Conservation (phyloP, 2,113 vertebrate species). For the Struthidea cinerea region DNA sequence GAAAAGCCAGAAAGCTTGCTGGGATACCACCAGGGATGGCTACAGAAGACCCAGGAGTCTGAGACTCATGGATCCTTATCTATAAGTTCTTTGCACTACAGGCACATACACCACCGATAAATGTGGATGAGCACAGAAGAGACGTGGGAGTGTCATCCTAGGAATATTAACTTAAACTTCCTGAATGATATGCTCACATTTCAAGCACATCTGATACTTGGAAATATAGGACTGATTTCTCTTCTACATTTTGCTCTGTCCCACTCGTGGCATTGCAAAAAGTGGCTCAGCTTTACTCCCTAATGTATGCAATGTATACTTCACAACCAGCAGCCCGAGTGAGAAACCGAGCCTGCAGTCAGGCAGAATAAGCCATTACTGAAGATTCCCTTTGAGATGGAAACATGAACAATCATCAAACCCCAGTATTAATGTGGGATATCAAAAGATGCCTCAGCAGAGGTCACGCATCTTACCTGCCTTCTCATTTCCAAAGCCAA, state of each 20-base stretch:
- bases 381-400: background rate
- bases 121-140: background rate
- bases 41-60: background rate
- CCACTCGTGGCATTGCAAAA: background rate
- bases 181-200: background rate
- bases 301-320: background rate
- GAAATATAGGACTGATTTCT: background rate
- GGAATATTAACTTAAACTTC: background rate
- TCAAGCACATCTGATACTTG: background rate
- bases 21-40: background rate
- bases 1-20: background rate
- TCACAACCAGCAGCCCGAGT: background rate
- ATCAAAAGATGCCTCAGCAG: slow-evolving; percentile 1
- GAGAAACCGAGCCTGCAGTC: background rate
- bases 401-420: background rate
- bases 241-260: background rate
- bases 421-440: background rate
- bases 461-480: background rate
- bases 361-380: background rate
- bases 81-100: background rate
- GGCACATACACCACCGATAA: background rate
- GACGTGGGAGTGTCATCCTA: background rate
- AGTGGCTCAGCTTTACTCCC: background rate
- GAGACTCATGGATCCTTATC: background rate
- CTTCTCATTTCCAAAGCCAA: slow-evolving; percentile 13